Evolutionary conservation across 2,888 invertebrate species (phyloP).

Genomic region (Prosapia bicincta): DNA sequence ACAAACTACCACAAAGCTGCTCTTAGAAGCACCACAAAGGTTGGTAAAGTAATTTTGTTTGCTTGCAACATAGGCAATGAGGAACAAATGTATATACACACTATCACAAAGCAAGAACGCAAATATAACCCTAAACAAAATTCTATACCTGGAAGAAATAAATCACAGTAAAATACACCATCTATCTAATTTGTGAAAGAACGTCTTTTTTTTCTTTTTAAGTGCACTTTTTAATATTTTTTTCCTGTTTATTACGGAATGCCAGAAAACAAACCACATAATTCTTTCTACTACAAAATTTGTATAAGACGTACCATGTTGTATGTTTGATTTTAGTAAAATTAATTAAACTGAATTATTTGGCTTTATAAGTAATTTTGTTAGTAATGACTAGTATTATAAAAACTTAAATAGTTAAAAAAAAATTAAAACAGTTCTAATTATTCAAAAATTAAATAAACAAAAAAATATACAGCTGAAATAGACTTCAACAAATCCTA

Average conservation of each 20-base stretch:
- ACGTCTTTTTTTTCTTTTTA: background rate
- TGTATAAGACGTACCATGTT: background rate
- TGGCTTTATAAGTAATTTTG: constrained; percentile 16
- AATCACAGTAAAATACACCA: background rate
- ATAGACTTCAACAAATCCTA: background rate
- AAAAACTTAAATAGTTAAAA: constrained; percentile 11
- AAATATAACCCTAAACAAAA: background rate
- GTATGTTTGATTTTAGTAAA: background rate
- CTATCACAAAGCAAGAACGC: background rate
- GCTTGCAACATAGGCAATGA: background rate
- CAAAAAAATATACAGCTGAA: background rate
- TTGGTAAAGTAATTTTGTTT: background rate
- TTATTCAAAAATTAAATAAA: background rate
- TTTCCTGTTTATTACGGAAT: background rate
- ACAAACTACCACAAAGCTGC: no score
- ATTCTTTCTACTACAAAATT: background rate
- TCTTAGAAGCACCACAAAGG: background rate
- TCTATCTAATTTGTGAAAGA: constrained; percentile 1
- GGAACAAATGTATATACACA: background rate
- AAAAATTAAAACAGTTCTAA: background rate
- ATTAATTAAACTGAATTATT: background rate
- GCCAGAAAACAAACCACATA: background rate
- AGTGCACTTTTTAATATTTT: background rate
- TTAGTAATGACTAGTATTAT: constrained; percentile 26
- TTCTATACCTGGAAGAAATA: background rate